Evolutionary conservation across 2,797 vertebrate genomes (phyloP).

Genomic region (Gymnopithys bicolor): DNA sequence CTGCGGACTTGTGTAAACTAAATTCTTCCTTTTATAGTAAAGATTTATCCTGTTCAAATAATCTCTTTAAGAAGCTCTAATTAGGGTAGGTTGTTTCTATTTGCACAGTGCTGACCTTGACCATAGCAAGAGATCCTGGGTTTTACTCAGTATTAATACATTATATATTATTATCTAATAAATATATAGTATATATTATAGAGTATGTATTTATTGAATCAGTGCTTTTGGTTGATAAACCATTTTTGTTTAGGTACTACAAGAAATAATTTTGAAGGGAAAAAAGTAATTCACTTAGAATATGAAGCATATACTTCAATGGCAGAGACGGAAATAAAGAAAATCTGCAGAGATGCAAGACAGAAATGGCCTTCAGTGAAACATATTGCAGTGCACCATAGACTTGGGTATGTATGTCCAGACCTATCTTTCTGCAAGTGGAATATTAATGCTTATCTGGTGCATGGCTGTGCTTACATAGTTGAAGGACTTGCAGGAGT

Average conservation of each 20-base stretch:
- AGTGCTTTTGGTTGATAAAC: neutral
- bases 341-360: conserved; percentile 85
- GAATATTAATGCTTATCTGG: neutral
- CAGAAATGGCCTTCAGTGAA: conserved; percentile 83
- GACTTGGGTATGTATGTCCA: conserved; percentile 84
- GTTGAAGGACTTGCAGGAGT: neutral
- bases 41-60: neutral
- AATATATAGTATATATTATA: neutral
- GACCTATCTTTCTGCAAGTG: neutral
- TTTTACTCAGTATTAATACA: neutral
- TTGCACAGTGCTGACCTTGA: neutral
- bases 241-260: conserved; percentile 83
- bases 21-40: neutral
- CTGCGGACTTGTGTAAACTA: neutral
- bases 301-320: conserved; percentile 92
- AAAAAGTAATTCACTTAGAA: conserved; percentile 87
- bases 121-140: neutral
- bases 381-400: conserved; percentile 88
- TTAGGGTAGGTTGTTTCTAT: neutral
- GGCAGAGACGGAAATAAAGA: conserved; percentile 88
- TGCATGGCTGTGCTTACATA: neutral
- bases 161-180: neutral
- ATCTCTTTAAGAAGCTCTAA: neutral
- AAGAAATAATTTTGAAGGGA: conserved; percentile 86
- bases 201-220: neutral